Base-by-base conservation (phyloP, 1,140 invertebrate genomes). In the Pseudomyrmex cubaensis region DNA sequence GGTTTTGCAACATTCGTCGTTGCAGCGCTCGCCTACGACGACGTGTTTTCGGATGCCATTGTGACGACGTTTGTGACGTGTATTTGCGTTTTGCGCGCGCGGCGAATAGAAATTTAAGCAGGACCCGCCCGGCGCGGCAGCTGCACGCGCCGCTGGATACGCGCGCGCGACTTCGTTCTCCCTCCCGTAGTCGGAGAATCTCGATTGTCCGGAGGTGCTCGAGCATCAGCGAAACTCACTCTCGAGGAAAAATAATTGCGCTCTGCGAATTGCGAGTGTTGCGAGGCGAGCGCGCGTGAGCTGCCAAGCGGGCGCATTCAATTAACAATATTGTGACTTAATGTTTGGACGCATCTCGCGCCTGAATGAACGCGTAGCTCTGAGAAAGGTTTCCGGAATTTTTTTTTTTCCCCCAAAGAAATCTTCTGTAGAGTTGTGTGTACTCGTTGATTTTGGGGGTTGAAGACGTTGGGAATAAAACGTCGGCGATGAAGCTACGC, bases 161-260 rank as follows among this genome's bases (percentile, higher is more conserved):
- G 13, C 35, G 64, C 25, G 66, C 69, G 50, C 48, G 67, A 67
- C 35, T 67, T 46, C 46, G 67, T 20, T 46, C 20, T 72, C 12
- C 54, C 77, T n/a, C 54, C 77, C 70, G 15, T 17, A 73, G 75
- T 78, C 20, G 22, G 54, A 35, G 15, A 70, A 59, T 80, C 76
- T 17, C 87, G 86, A 92, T 93, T 93, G 92, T 93, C 90, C 92
- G 87, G 88, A 92, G 87, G 89, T 92, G 92, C 87, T 92, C 87
- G 86, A 90, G 90, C 92, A 80, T 80, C 76, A 89, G 83, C 83
- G 90, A 89, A 93, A 89, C 62, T 91, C 92, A 90, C 80, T 93
- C 91, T 92, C 84, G 85, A 92, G 92, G 92, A 93, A 93, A 93
- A 92, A 93, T 93, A 93, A 93, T 93, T 92, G 87, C 89, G 85